Base-by-base conservation (phyloP, 1,140 invertebrate genomes). In the Pararge aegeria region DNA sequence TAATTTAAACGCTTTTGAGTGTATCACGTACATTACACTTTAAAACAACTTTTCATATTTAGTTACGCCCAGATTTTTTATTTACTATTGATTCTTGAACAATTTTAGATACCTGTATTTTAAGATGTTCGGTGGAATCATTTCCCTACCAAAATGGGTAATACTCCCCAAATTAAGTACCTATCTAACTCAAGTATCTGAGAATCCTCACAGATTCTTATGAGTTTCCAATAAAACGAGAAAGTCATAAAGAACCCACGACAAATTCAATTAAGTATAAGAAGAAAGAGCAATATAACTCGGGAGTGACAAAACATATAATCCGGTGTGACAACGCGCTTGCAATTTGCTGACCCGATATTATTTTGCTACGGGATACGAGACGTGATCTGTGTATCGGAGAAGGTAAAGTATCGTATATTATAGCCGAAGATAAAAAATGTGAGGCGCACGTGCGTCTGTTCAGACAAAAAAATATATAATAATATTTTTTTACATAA, bases 321-420 rank as follows among this genome's bases (percentile, higher is more conserved):
- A 61, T 61, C 19, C 42, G 19, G 9, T 54, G 58, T 38, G 58
- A 54, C 34, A 34, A 27, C 30, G 30, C 58, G 53, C 34, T 30
- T 48, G 42, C 29, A 54, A 61, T 61, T 61, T 46, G 58, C 42
- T 49, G 58, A 54, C 58, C 58, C 44, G 40, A 38, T 61, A 61
- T 61, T 61, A 52, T 61, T 61, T 58, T 20, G 40, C 51, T 38
- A 30, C 51, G 58, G 54, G 37, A 60, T 29, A 48, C 29, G n/a
- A 15, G 37, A 61, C 58, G 58, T 61, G 58, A 40, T 48, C 44
- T 20, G 58, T 7, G 10, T 61, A 24, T 24, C 24, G 7, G 24
- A 24, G 24, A 7, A 24, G 24, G 3, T 24, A 46, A 20, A 46
- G 19, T 46, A 46, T 20, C 42, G 18, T 20, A 20, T 21, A 46